Base-by-base conservation (phyloP, 2,797 vertebrate species). In the Parambassis ranga region DNA sequence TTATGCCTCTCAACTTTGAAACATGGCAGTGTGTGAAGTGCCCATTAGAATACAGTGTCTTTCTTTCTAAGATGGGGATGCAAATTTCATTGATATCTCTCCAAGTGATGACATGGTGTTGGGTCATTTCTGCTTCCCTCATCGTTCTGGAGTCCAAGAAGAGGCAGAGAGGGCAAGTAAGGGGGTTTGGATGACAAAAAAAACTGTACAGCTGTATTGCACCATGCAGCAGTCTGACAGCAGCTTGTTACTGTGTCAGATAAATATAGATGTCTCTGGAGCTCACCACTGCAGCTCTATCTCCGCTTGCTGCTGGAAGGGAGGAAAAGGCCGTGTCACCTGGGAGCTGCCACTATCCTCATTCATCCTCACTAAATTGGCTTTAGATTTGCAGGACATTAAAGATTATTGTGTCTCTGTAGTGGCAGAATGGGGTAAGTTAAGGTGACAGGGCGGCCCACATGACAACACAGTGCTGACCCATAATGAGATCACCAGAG, bases 181-280 rank as follows among this genome's bases (percentile, higher is more conserved):
- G 4, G 4, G 36, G 16, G 13, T 13, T 55, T 15, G 48, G 68
- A 71, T 61, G 44, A 68, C n/a, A n/a, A 63, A 49, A 71, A 67
- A 62, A 71, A 36, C 52, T 31, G 38, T 65, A 53, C 78, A 87
- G 84, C 88, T 87, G 84, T 70, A 71, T 67, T 77, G 64, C 80
- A 65, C 48, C 66, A 44, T 30, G 75, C 75, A 68, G 78, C 77
- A 82, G 83, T 80, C 79, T 82, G 75, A 83, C 84, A 81, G 77
- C n/a, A 14, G 75, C 82, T 87, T 76, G 88, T 90, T 85, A 90
- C 87, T 85, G 85, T 91, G 90, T 90, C 88, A 83, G 84, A 91
- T 90, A 90, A 91, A 91, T 88, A 87, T 87, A 90, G 87, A 84
- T 76, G 65, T 85, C 87, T 86, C 86, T 80, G 61, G 75, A 85